phyloP scores from a whole-genome alignment of 2,888 invertebrate genomes.

The Bellardia bayeri region DNA sequence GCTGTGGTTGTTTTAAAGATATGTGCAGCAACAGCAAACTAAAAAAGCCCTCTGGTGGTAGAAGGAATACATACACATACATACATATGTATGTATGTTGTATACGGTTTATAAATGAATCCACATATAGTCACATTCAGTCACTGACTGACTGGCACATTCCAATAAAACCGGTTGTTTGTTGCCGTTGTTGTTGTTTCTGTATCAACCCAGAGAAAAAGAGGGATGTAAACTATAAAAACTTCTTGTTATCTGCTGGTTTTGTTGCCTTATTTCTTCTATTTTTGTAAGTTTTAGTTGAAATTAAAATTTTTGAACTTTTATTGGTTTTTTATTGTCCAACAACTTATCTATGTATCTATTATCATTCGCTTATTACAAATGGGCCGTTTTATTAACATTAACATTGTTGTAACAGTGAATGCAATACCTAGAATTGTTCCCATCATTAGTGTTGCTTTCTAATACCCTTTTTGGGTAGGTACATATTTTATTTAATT shows the following conservation, averaged over 20 bases:
- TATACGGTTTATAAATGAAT: neutral
- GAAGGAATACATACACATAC: conserved; percentile 2
- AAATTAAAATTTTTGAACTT: neutral
- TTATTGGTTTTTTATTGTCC: conserved; percentile 7
- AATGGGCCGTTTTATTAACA: neutral
- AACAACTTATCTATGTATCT: no score
- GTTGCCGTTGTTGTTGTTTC: conserved; percentile 22
- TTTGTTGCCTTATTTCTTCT: conserved; percentile 21
- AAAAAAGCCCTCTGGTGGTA: conserved; percentile 39
- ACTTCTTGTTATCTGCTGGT: conserved; percentile 25
- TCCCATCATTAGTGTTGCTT: neutral
- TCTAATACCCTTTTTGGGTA: neutral
- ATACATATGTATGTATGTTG: no score
- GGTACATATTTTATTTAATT: neutral
- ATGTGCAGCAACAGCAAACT: conserved; percentile 30
- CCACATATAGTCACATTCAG: conserved; percentile 45
- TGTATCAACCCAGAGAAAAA: neutral
- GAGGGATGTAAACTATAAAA: conserved; percentile 48
- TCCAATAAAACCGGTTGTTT: conserved; percentile 67
- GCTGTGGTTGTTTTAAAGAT: conserved; percentile 45
- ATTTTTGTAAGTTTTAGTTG: neutral
- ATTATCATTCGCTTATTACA: neutral
- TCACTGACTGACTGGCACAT: conserved; percentile 48
- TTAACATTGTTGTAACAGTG: no score
- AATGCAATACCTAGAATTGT: neutral